These are phyloP conservation scores for Loris lydekkerianus DNA, from an alignment of 2,797 vertebrate species.

Conservation along the genomic window DNA sequence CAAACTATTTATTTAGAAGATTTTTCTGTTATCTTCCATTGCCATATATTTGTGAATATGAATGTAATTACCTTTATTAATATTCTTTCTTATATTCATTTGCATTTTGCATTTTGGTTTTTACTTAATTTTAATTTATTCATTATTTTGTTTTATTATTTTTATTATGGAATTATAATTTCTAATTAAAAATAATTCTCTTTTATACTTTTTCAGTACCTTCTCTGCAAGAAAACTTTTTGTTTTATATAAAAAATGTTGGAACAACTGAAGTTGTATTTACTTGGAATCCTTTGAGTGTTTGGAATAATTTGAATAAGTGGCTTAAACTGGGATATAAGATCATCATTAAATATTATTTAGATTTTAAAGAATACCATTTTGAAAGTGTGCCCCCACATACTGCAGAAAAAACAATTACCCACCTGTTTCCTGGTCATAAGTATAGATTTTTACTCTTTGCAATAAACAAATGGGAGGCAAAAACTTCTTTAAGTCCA, in stretches of 20 bases:
- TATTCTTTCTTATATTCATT: slow-evolving; percentile 34
- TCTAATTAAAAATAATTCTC: slow-evolving; percentile 34
- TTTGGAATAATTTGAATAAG: slow-evolving; percentile 87
- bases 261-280: slow-evolving; percentile 90
- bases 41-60: slow-evolving; percentile 94
- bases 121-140: neutral
- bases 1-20: slow-evolving; percentile 91
- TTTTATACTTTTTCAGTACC: slow-evolving; percentile 86
- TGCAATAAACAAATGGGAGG: slow-evolving; percentile 88
- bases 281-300: slow-evolving; percentile 87
- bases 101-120: neutral
- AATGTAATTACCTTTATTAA: slow-evolving; percentile 90
- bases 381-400: slow-evolving; percentile 82
- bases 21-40: slow-evolving; percentile 93
- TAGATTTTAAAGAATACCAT: slow-evolving; percentile 77
- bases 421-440: slow-evolving; percentile 91
- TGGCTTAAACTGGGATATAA: slow-evolving; percentile 86
- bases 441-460: slow-evolving; percentile 91
- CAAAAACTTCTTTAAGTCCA: slow-evolving; percentile 89
- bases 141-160: neutral
- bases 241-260: slow-evolving; percentile 88
- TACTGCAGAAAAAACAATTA: slow-evolving; percentile 85
- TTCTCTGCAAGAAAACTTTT: slow-evolving; percentile 85
- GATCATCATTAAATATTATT: slow-evolving; percentile 90
- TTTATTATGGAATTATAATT: slow-evolving; percentile 42